Base-by-base conservation (phyloP, 2,113 vertebrate species). In the Oryzias woworae region DNA sequence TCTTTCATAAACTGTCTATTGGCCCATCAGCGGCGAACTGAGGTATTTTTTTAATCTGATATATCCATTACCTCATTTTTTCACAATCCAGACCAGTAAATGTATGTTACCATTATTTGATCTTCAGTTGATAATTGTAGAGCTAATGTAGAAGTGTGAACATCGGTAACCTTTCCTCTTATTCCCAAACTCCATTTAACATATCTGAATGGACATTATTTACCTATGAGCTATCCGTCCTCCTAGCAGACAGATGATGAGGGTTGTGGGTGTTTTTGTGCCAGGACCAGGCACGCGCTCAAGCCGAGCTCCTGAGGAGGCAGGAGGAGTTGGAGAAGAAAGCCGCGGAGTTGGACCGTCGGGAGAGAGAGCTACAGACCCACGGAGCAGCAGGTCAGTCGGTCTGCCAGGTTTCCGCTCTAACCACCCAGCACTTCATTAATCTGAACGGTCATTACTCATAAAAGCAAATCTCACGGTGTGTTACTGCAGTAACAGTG, bases 251-350 rank as follows among this genome's bases (percentile, higher is more conserved):
- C 58, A 55, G 55, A 66, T 53, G 53, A 36, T 58, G 26, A 17
- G 28, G 10, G 2, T 47, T 74, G 23, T 47, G 23, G 71, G 22
- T 75, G 22, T 81, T 58, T 71, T 31, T 64, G 46, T 72, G 26
- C 78, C 73, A 99, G 96, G 97, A 98, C 62, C 96, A 96, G 92
- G 95, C 93, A 1, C 92, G 95, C 72, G 95, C 94, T 62, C 97
- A 98, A 90, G 96, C 96, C 57, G 96, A 98, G 75, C 88, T 99
- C 66, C 85, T 99, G 66, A 96, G 94, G 66, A 94, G 96, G 77
- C 97, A 99, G 87, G 96, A 99, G 89, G 97, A 98, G 81, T 73
- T 99, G 89, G 97, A 99, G 89, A 96, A 94, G 87, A 99, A 99
- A 91, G 97, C 97, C 16, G 97, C 97, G 52, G 97, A 99, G 87